Conservation (phyloP, 2,113 vertebrate species). For the Pipra filicauda region DNA sequence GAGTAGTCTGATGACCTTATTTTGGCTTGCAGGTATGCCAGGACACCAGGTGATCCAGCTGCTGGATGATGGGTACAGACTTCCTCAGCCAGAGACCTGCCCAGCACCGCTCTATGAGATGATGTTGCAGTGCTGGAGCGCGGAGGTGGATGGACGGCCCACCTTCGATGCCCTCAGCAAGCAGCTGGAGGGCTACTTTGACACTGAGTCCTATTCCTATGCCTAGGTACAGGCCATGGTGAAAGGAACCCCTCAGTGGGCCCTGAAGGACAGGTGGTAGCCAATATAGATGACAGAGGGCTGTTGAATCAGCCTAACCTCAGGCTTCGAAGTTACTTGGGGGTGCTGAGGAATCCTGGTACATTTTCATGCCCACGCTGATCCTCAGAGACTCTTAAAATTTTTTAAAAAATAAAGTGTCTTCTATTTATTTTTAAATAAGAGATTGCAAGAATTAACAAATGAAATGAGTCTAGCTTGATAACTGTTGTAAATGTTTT, state of each 20-base stretch:
- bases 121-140: constrained; percentile 89
- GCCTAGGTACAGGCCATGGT: constrained; percentile 7
- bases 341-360: neutral
- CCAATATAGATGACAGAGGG: neutral
- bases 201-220: constrained; percentile 64
- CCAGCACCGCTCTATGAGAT: constrained; percentile 78
- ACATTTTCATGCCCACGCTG: neutral
- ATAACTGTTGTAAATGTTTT: neutral
- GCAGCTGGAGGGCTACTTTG: constrained; percentile 84
- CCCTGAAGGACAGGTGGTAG: neutral
- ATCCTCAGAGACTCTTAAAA: neutral
- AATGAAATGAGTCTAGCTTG: constrained; percentile 25
- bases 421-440: constrained; percentile 73
- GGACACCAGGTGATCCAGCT: constrained; percentile 83
- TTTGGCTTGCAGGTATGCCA: constrained; percentile 73
- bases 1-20: neutral
- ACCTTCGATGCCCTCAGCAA: constrained; percentile 84
- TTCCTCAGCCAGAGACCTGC: constrained; percentile 78
- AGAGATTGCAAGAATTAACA: constrained; percentile 23
- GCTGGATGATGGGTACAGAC: constrained; percentile 81
- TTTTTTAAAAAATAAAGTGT: neutral
- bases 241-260: neutral
- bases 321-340: neutral
- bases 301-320: neutral
- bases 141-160: constrained; percentile 69